A percentile compares a stretch with the other conserved stretches of the same genome.
Evolutionary conservation across 2,888 invertebrate genomes (phyloP).

Genomic region (Drosophila falleni): DNA sequence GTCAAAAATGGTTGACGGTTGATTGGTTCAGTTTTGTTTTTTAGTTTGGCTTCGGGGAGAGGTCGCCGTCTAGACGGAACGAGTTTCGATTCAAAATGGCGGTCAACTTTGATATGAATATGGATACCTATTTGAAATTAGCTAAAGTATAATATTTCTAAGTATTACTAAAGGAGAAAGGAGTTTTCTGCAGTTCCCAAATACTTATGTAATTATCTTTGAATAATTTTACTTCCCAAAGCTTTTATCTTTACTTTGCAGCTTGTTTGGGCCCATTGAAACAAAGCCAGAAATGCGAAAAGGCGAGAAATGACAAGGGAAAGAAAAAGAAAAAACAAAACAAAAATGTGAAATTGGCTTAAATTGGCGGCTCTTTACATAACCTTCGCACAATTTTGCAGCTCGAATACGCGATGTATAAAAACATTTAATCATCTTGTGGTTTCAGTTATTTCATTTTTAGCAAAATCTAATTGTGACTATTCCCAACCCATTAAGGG

Average conservation of each 20-base stretch:
- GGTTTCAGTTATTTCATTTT: conserved; percentile 41
- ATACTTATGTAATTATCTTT: conserved; percentile 39
- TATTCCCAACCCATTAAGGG: conserved; percentile 23
- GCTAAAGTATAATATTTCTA: conserved; percentile 10
- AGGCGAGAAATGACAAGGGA: conserved; percentile 47
- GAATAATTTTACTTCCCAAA: conserved; percentile 50
- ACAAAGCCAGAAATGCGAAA: conserved; percentile 31
- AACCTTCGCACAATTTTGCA: conserved; percentile 55
- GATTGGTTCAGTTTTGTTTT: conserved; percentile 74
- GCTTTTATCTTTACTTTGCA: conserved; percentile 62
- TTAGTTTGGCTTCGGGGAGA: conserved; percentile 30
- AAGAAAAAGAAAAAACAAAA: conserved; percentile 34
- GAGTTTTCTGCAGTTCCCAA: conserved; percentile 30
- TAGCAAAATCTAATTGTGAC: conserved; percentile 34
- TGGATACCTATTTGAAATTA: conserved; percentile 12
- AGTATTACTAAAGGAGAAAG: conserved; percentile 27
- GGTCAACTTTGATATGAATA: conserved; percentile 39
- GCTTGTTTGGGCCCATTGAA: conserved; percentile 56
- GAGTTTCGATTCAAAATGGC: conserved; percentile 68
- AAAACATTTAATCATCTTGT: conserved; percentile 69
- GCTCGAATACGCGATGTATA: conserved; percentile 44
- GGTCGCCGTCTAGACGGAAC: conserved; percentile 50
- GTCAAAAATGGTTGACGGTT: conserved; percentile 77
- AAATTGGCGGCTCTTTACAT: conserved; percentile 53
- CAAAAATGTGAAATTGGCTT: conserved; percentile 39